A percentile compares a stretch with the other conserved stretches of the same genome.
These are phyloP conservation scores for Caenorhabditis japonica DNA, from an alignment of 2,888 invertebrate genomes.

Conservation along the genomic window DNA sequence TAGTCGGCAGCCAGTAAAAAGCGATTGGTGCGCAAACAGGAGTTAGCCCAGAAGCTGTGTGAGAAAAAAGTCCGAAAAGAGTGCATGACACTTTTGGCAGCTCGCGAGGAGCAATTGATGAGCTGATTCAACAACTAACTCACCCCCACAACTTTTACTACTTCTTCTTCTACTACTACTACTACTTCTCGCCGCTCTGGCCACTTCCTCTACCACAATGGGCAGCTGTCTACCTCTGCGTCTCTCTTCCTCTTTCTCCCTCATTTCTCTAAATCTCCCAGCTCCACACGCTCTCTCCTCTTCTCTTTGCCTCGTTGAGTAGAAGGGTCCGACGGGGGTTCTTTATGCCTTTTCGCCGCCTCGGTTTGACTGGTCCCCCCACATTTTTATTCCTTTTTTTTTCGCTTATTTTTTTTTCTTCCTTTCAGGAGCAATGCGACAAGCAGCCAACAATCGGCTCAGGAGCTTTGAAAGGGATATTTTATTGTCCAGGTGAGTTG, in stretches of 20 bases:
- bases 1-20: no score
- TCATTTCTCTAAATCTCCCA: conserved; percentile 30
- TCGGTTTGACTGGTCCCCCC: conserved; percentile 10
- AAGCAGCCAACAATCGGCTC: conserved; percentile 44
- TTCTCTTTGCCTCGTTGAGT: conserved; percentile 21
- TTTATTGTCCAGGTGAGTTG: conserved; percentile 23
- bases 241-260: conserved; percentile 10
- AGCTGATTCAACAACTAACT: conserved; percentile 49
- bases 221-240: no score
- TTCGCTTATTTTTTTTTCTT: not conserved
- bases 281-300: conserved; percentile 3
- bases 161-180: conserved; percentile 32
- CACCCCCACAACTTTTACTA: conserved; percentile 1
- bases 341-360: conserved; percentile 18
- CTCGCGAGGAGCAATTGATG: no score
- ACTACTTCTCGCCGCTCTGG: conserved; percentile 48
- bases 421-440: conserved; percentile 23
- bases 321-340: conserved; percentile 37
- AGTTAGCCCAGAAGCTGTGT: no score
- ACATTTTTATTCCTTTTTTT: conserved; percentile 33
- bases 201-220: no score
- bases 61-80: no score
- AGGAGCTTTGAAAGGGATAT: conserved; percentile 37
- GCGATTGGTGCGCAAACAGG: no score
- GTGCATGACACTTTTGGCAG: no score